Base-by-base conservation (phyloP, 2,113 vertebrate genomes). In the Euleptes europaea region DNA sequence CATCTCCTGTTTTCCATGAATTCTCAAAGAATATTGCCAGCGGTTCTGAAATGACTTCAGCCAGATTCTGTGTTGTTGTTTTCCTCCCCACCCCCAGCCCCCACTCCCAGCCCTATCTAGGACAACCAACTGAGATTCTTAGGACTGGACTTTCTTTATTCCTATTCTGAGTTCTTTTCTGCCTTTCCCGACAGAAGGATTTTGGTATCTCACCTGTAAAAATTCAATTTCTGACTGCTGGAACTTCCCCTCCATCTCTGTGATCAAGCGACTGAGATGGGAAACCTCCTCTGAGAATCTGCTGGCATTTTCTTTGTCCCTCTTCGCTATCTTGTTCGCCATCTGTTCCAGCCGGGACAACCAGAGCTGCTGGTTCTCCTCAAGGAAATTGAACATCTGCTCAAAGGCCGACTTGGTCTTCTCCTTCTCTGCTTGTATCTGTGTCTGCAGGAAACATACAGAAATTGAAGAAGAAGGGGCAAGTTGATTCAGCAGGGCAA, bases 211-310 rank as follows among this genome's bases (percentile, higher is more conserved):
- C 51, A 77, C 74, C 49, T 93, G 57, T 8, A 60, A 4, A 60
- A 60, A 60, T 60, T 6, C 21, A 23, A 4, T 60, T 60, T 60
- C 57, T 6, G 21, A 8, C 57, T 60, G 93, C 57, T 88, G 89
- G 1, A 69, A 90, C 81, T 88, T 93, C 74, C 38, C 83, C 49
- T 95, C 92, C 88, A 94, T 85, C 57, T 94, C 90, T 0, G 86
- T 85, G 84, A 95, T 93, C 83, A 86, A 60, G 78, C 78, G 42
- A 0, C 77, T 74, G 23, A 94, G 82, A 2, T 89, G 82, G 60
- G 89, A 67, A 1, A 94, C 82, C 81, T 95, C 92, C 1, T 75
- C 72, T 0, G 49, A 5, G 0, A 86, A 63, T 79, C 76, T 88
- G 63, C 72, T 33, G 54, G 84, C 72, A 75, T 85, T 90, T 84